Percentiles rank a stretch among this genome's conserved stretches.
These are phyloP conservation scores for Notolabrus celidotus DNA, from an alignment of 2,797 vertebrate genomes.

Conservation along the genomic window DNA sequence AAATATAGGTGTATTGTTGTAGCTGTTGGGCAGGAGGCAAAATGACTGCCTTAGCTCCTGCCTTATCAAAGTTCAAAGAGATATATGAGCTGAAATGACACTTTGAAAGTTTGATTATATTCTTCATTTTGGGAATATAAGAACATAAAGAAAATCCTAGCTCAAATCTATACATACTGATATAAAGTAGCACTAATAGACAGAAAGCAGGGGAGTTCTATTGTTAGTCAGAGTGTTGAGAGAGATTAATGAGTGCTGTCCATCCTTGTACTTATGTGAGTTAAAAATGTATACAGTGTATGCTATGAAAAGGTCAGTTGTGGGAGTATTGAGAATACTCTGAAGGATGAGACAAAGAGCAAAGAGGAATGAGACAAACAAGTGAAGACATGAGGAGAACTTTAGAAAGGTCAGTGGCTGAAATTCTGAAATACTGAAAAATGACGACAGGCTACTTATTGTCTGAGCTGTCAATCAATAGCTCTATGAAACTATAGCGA, in stretches of 20 bases:
- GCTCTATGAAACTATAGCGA: not conserved
- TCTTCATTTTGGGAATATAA: constrained; percentile 8
- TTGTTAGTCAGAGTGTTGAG: not conserved
- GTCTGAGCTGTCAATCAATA: constrained; percentile 17
- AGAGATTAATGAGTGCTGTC: constrained; percentile 20
- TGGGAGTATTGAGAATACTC: constrained; percentile 11
- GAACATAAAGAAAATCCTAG: constrained; percentile 13
- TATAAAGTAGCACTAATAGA: not conserved
- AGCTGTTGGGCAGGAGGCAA: too few species aligned
- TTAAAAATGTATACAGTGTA: constrained; percentile 6
- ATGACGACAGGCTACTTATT: constrained; percentile 15
- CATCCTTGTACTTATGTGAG: not conserved
- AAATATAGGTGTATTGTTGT: too few species aligned
- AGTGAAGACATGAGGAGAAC: constrained; percentile 1
- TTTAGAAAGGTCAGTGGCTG: constrained; percentile 42
- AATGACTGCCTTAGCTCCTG: too few species aligned
- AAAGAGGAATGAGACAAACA: constrained; percentile 8
- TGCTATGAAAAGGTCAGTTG: constrained; percentile 47
- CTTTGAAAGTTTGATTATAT: constrained; percentile 33
- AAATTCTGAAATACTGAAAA: constrained; percentile 31
- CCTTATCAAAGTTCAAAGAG: constrained; percentile 66
- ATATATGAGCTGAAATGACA: constrained; percentile 57
- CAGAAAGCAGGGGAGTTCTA: constrained; percentile 2
- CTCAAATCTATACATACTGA: not conserved
- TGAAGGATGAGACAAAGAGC: constrained; percentile 38